These are phyloP conservation scores for Aphis gossypii DNA, from an alignment of 1,140 invertebrate species.

Conservation along the genomic window DNA sequence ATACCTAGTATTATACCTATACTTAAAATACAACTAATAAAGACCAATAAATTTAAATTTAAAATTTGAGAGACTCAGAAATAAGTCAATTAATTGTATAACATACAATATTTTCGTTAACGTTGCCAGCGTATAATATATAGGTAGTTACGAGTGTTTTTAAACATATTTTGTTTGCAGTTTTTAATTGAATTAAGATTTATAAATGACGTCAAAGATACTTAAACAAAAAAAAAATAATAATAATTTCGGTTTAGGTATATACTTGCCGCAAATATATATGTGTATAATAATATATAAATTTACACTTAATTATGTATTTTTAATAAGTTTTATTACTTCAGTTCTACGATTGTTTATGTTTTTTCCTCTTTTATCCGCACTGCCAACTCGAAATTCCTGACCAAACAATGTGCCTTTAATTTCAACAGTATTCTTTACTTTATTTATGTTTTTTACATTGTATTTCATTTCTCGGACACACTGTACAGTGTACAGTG, in stretches of 20 bases:
- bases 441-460: conserved; percentile 13
- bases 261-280: too few relatives aligned
- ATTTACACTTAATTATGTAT: not conserved
- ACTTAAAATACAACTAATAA: not conserved
- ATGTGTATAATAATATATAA: not conserved
- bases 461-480: not conserved
- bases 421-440: conserved; percentile 14
- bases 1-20: not conserved
- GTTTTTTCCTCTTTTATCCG: not conserved
- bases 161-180: too few relatives aligned
- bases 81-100: not conserved
- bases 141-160: too few relatives aligned
- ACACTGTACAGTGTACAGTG: not conserved
- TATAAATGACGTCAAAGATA: not conserved
- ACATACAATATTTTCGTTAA: not conserved
- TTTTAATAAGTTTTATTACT: not conserved
- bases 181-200: not conserved
- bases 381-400: not conserved
- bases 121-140: too few relatives aligned
- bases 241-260: not conserved
- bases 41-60: not conserved
- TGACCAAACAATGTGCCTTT: not conserved
- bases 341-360: not conserved
- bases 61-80: not conserved
- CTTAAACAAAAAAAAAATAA: not conserved